phyloP scores from a whole-genome alignment of 2,113 vertebrate genomes.

The Okapia johnstoni region DNA sequence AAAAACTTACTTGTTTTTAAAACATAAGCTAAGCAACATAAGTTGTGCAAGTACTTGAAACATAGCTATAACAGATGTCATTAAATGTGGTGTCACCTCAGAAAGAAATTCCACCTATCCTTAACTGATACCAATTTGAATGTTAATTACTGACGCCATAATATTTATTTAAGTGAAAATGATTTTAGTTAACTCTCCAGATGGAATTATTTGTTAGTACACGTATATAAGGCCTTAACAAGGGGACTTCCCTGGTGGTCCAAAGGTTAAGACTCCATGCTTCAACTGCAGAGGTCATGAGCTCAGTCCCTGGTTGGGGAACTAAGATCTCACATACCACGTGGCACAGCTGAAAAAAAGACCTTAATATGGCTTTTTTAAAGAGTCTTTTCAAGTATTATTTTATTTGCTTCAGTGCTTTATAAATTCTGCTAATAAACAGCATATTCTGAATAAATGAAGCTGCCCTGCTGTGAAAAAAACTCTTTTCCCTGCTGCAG shows the following conservation, averaged over 20 bases:
- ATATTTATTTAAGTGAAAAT: neutral
- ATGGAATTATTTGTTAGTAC: neutral
- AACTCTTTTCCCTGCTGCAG: neutral
- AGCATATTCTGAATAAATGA: neutral
- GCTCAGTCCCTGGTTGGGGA: neutral
- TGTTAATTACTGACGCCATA: neutral
- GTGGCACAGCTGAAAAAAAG: neutral
- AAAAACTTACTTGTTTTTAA: neutral
- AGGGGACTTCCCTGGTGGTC: neutral
- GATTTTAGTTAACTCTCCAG: constrained; percentile 9
- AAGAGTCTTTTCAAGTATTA: neutral
- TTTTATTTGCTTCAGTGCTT: neutral
- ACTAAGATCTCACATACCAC: neutral
- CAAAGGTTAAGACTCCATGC: neutral
- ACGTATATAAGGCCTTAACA: neutral
- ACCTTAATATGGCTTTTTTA: neutral
- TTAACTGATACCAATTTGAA: neutral
- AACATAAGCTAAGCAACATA: neutral
- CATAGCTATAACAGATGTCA: neutral
- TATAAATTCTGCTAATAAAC: neutral
- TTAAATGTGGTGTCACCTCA: neutral
- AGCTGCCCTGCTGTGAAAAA: neutral
- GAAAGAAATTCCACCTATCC: neutral
- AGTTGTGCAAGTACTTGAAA: neutral
- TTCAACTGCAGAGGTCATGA: neutral